These are phyloP conservation scores for Neomonachus schauinslandi DNA, from an alignment of 2,113 vertebrate genomes.

Conservation along the genomic window DNA sequence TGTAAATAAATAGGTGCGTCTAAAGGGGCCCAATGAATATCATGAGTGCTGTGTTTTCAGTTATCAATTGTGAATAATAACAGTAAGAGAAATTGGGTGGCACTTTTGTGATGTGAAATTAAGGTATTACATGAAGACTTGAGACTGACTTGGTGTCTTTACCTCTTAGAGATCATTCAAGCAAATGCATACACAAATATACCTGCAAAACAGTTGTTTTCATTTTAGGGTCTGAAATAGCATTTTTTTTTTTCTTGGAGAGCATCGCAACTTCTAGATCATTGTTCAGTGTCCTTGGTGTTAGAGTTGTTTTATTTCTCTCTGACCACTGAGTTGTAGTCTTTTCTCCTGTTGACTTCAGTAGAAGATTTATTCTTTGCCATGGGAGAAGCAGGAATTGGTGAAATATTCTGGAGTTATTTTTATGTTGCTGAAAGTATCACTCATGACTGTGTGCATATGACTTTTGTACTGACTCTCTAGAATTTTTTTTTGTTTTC, in stretches of 20 bases:
- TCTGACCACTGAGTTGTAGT: neutral
- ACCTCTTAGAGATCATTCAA: neutral
- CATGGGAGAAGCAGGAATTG: neutral
- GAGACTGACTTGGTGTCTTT: neutral
- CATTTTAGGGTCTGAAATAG: neutral
- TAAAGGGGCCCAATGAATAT: slow-evolving; percentile 70
- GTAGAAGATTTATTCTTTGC: neutral
- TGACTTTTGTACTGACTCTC: slow-evolving; percentile 5
- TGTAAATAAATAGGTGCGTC: slow-evolving; percentile 86
- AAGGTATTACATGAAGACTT: slow-evolving; percentile 15
- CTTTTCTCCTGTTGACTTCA: neutral
- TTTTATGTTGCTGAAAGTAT: neutral
- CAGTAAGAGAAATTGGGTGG: neutral
- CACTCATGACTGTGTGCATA: neutral
- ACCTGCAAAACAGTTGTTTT: neutral
- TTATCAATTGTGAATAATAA: slow-evolving; percentile 67
- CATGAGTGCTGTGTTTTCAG: slow-evolving; percentile 66
- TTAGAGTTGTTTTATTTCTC: slow-evolving; percentile 1
- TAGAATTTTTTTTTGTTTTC: neutral
- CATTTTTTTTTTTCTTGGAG: neutral
- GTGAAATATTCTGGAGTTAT: neutral
- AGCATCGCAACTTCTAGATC: neutral
- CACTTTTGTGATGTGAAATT: slow-evolving; percentile 58
- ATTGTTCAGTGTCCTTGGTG: neutral
- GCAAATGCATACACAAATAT: neutral